A percentile compares a stretch with the other conserved stretches of the same genome.
Conservation (phyloP, 2,113 vertebrate species). For the Physeter macrocephalus region DNA sequence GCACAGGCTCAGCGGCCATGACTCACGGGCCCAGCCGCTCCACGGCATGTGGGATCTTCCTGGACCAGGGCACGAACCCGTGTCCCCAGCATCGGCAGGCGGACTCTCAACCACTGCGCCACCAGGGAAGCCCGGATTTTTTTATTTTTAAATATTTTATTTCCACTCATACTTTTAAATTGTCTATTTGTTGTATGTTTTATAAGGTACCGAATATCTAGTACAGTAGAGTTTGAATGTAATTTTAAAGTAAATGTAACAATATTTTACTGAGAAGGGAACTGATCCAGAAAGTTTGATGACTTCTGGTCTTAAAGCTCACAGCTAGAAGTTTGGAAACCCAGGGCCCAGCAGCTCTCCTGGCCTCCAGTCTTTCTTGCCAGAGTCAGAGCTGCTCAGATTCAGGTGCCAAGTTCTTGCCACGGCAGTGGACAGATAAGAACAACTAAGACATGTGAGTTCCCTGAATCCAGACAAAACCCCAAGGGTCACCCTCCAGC, state of each 20-base stretch:
- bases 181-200: neutral
- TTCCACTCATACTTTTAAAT: neutral
- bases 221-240: neutral
- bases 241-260: neutral
- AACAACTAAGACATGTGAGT: constrained; percentile 8
- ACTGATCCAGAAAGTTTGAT: neutral
- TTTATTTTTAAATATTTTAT: constrained; percentile 25
- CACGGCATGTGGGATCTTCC: too few species aligned
- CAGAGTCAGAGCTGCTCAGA: neutral
- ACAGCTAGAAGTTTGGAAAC: neutral
- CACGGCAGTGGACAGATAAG: constrained; percentile 54
- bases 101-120: too few species aligned
- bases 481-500: neutral
- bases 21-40: too few species aligned
- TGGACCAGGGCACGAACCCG: too few species aligned
- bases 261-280: neutral
- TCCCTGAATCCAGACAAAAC: neutral
- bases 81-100: too few species aligned
- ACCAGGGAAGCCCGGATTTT: too few species aligned
- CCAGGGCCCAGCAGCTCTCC: neutral
- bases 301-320: neutral
- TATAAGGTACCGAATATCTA: neutral
- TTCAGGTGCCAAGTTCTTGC: constrained; percentile 43
- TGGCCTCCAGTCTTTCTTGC: constrained; percentile 8
- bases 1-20: too few species aligned